phyloP scores from a whole-genome alignment of 2,888 invertebrate genomes.

The Polydrusus cervinus region DNA sequence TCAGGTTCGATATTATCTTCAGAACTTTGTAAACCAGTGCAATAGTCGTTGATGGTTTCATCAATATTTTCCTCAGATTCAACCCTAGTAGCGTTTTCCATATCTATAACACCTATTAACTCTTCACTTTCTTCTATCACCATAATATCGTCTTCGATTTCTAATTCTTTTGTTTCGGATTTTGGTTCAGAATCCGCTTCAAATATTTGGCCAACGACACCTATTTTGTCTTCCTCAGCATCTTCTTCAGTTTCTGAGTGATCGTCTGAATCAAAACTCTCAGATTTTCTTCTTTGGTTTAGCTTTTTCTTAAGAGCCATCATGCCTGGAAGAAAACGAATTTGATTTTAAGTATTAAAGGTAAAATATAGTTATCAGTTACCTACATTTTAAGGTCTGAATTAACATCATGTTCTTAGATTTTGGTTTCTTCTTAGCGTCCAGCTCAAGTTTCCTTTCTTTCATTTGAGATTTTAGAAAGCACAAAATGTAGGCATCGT shows the following conservation, averaged over 20 bases:
- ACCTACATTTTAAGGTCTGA: conserved; percentile 63
- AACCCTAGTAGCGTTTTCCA: too few species aligned
- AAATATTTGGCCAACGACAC: neutral
- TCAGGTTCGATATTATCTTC: too few species aligned
- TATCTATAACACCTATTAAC: too few species aligned
- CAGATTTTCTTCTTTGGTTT: conserved; percentile 52
- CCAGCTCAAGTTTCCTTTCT: conserved; percentile 57
- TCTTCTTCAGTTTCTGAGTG: conserved; percentile 41
- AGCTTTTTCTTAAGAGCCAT: conserved; percentile 60
- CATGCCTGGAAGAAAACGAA: conserved; percentile 58
- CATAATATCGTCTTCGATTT: neutral
- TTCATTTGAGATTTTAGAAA: conserved; percentile 57
- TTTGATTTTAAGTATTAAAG: neutral
- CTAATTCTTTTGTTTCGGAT: neutral
- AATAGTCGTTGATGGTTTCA: neutral
- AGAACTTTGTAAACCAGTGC: neutral
- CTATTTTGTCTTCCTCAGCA: neutral
- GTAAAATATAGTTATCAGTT: too few species aligned
- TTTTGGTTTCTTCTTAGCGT: conserved; percentile 60
- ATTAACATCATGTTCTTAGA: conserved; percentile 57
- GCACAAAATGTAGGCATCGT: conserved; percentile 57
- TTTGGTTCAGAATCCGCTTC: neutral
- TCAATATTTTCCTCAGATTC: neutral
- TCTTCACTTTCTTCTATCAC: neutral
- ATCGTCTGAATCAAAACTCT: conserved; percentile 53